These are phyloP conservation scores for Gymnobelideus leadbeateri DNA, from an alignment of 2,113 vertebrate species.

Conservation along the genomic window DNA sequence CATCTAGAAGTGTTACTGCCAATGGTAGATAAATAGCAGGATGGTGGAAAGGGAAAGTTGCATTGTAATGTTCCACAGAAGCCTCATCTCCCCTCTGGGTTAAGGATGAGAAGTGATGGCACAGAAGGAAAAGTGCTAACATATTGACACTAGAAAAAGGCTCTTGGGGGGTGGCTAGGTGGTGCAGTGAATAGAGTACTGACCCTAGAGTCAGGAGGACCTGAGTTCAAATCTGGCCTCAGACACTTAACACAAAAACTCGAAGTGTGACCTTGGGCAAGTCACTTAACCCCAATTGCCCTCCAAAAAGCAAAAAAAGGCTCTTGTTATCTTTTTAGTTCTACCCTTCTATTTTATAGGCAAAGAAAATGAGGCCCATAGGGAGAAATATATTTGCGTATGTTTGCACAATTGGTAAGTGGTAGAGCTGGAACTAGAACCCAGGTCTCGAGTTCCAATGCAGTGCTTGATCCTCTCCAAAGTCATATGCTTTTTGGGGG, in stretches of 20 bases:
- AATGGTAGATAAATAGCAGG: too few species aligned
- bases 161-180: neutral
- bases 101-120: neutral
- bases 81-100: neutral
- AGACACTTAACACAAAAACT: too few species aligned
- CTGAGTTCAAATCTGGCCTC: too few species aligned
- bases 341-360: neutral
- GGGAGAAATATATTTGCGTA: neutral
- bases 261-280: too few species aligned
- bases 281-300: too few species aligned
- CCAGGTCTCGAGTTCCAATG: neutral
- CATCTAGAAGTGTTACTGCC: too few species aligned
- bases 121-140: neutral
- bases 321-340: neutral
- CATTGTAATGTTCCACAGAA: neutral
- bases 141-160: neutral
- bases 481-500: neutral
- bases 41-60: too few species aligned
- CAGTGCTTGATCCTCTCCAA: neutral
- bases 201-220: too few species aligned
- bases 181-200: too few species aligned
- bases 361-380: neutral
- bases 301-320: neutral
- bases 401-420: neutral
- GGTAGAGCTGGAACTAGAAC: neutral